These are phyloP conservation scores for Drosophila rellima DNA, from an alignment of 2,888 invertebrate species.

Conservation along the genomic window DNA sequence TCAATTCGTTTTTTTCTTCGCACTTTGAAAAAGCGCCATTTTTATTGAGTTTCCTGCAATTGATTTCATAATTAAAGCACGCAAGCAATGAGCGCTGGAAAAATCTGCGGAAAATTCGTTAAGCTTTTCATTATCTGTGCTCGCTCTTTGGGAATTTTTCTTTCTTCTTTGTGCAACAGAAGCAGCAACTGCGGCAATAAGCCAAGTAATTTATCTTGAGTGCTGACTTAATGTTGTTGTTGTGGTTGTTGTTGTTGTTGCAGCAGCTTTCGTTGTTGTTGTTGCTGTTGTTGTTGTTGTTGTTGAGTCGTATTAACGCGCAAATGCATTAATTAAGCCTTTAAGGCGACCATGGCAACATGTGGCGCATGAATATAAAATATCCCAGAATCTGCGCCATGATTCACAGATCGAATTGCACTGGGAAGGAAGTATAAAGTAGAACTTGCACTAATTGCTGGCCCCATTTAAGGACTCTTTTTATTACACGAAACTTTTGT, in stretches of 20 bases:
- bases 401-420: slow-evolving; percentile 2
- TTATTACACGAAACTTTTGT: slow-evolving; percentile 43
- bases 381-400: slow-evolving; percentile 8
- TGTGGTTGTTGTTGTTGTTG: slow-evolving; percentile 19
- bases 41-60: slow-evolving; percentile 63
- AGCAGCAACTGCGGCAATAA: slow-evolving; percentile 31
- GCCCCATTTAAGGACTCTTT: slow-evolving; percentile 31
- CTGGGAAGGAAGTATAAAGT: no score
- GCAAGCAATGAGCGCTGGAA: neutral
- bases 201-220: slow-evolving; percentile 76
- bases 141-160: slow-evolving; percentile 9
- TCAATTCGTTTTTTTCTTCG: slow-evolving; percentile 26
- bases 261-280: no score
- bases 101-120: slow-evolving; percentile 19
- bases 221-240: slow-evolving; percentile 65
- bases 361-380: slow-evolving; percentile 19
- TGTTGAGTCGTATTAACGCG: slow-evolving; percentile 64
- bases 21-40: slow-evolving; percentile 15
- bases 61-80: slow-evolving; percentile 54
- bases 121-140: slow-evolving; percentile 35
- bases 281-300: slow-evolving; percentile 21
- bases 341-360: slow-evolving; percentile 62
- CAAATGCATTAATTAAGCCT: slow-evolving; percentile 79
- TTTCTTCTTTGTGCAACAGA: no score
- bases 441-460: slow-evolving; percentile 38